phyloP scores from a whole-genome alignment of 2,113 vertebrate genomes.

The Barbus barbus region DNA sequence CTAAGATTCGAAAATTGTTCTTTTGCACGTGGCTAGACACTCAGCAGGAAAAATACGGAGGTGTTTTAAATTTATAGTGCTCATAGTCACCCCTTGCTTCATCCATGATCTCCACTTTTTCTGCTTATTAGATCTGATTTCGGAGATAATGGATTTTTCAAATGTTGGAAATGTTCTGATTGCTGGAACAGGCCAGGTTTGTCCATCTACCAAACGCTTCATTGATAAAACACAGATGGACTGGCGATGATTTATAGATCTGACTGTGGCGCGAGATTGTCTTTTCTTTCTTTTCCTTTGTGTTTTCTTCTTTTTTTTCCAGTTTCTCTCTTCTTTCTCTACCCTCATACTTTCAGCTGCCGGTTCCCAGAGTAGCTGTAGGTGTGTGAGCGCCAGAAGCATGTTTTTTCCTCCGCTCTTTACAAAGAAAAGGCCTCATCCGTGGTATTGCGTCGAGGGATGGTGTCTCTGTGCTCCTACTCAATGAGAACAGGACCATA shows the following conservation, averaged over 20 bases:
- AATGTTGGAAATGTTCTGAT: conserved; percentile 36
- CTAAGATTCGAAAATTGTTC: not conserved
- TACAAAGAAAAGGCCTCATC: conserved; percentile 26
- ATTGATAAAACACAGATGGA: conserved; percentile 30
- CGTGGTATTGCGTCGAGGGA: conserved; percentile 27
- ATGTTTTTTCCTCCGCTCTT: conserved; percentile 28
- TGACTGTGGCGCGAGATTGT: no score
- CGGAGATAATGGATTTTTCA: conserved; percentile 53
- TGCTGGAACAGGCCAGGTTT: not conserved
- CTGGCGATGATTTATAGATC: conserved; percentile 23
- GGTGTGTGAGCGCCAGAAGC: conserved; percentile 51
- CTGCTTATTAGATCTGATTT: conserved; percentile 45
- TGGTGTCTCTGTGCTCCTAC: conserved; percentile 31
- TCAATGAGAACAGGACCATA: conserved; percentile 25
- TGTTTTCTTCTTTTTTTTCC: conserved; percentile 1
- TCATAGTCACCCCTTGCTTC: conserved; percentile 40
- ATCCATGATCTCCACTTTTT: conserved; percentile 49
- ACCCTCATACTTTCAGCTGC: conserved; percentile 36
- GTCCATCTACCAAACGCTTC: not conserved
- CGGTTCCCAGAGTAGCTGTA: conserved; percentile 45
- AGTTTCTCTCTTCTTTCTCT: not conserved
- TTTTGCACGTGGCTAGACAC: not conserved
- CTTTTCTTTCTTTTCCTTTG: conserved; percentile 42
- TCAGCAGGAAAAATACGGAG: not conserved
- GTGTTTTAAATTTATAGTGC: conserved; percentile 51